These are phyloP conservation scores for Circaetus cinerascens DNA, from an alignment of 2,113 vertebrate genomes.

Conservation along the genomic window DNA sequence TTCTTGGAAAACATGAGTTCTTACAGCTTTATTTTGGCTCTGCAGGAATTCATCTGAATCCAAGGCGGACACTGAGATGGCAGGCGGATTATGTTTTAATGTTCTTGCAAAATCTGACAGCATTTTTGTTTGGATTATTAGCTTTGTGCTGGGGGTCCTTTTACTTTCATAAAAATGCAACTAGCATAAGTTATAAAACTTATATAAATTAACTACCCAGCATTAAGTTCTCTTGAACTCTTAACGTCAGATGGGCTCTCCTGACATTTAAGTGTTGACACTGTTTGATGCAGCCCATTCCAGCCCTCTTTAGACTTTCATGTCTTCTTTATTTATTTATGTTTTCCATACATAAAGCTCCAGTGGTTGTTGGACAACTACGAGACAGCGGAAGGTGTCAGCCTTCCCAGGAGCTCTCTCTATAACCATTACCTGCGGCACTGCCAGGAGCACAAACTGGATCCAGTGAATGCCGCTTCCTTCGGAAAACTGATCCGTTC, in stretches of 20 bases:
- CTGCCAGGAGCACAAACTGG: constrained; percentile 97
- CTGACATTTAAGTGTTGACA: fast-evolving
- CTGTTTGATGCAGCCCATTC: fast-evolving
- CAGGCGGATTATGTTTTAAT: neutral
- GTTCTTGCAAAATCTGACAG: neutral
- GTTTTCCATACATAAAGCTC: constrained; percentile 75
- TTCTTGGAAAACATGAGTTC: neutral
- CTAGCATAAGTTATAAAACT: neutral
- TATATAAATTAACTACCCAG: neutral
- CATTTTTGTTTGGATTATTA: neutral
- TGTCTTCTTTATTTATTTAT: neutral
- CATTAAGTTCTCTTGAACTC: neutral
- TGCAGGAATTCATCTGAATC: neutral
- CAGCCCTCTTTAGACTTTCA: neutral
- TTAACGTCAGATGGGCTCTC: neutral
- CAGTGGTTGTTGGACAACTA: constrained; percentile 99
- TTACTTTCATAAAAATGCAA: neutral
- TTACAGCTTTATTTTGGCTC: neutral
- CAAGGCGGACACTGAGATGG: neutral
- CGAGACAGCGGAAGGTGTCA: constrained; percentile 93
- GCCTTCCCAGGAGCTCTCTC: constrained; percentile 91
- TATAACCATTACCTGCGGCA: constrained; percentile 96
- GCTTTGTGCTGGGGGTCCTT: neutral
- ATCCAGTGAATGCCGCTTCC: constrained; percentile 95
- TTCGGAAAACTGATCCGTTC: constrained; percentile 98